Evolutionary conservation across 2,113 vertebrate species (phyloP).

Genomic region (Megaceryle maxima): DNA sequence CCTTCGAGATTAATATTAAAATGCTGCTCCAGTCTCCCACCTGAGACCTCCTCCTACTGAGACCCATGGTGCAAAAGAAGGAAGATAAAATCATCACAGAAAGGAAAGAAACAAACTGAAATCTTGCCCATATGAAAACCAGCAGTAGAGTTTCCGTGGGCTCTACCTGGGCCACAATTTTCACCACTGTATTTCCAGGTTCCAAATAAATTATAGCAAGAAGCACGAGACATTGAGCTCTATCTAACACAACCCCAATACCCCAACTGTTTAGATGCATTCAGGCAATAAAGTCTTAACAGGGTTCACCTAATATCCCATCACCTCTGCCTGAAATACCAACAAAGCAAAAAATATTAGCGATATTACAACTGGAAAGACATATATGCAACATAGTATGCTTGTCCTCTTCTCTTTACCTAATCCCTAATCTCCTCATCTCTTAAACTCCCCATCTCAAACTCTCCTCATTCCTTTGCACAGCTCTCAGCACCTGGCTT

Average conservation of each 20-base stretch:
- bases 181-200: background rate
- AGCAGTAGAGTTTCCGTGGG: fast-evolving
- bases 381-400: background rate
- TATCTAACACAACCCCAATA: background rate
- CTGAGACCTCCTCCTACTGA: background rate
- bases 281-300: background rate
- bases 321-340: background rate
- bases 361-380: background rate
- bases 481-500: background rate
- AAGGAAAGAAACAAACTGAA: background rate
- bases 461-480: background rate
- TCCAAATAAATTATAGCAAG: background rate
- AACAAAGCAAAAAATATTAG: background rate
- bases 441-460: background rate
- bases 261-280: background rate
- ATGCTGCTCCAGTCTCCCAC: background rate
- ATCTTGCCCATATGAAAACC: fast-evolving
- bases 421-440: background rate
- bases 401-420: background rate
- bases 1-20: background rate
- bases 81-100: background rate
- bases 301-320: background rate
- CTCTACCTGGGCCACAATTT: background rate
- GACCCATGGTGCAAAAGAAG: background rate
- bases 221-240: background rate